Percentiles rank a stretch among this genome's conserved stretches.
Evolutionary conservation across 2,797 vertebrate genomes (phyloP).

Genomic region (Pseudochirops cupreus): DNA sequence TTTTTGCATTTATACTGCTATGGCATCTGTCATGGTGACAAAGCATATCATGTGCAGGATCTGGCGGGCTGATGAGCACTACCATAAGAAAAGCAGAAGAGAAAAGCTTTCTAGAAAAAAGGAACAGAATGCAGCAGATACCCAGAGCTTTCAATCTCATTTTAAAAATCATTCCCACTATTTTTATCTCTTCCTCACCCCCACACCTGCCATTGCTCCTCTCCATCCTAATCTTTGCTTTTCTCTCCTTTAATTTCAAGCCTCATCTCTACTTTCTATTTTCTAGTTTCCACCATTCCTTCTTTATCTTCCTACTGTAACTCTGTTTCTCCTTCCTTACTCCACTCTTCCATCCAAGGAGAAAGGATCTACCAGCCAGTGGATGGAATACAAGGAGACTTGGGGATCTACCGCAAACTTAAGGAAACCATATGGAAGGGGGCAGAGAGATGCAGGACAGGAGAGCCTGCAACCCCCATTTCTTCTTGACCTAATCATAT

Average conservation of each 20-base stretch:
- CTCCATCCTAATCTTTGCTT: too few relatives aligned
- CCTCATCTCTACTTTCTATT: not conserved
- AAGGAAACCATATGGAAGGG: not conserved
- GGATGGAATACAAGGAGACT: not conserved
- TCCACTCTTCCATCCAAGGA: not conserved
- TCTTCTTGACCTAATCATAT: not conserved
- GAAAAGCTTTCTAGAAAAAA: not conserved
- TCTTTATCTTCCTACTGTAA: not conserved
- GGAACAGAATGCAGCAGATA: not conserved
- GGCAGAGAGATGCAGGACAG: not conserved
- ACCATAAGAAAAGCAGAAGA: not conserved
- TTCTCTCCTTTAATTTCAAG: not conserved
- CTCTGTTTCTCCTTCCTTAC: not conserved
- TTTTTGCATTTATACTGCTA: not conserved
- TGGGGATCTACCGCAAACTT: not conserved
- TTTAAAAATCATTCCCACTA: not conserved
- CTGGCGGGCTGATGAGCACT: not conserved
- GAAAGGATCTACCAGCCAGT: not conserved
- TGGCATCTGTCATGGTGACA: not conserved
- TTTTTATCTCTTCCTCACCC: not conserved
- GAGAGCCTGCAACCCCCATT: not conserved
- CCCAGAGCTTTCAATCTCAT: not conserved
- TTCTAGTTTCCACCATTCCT: not conserved
- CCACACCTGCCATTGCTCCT: not conserved
- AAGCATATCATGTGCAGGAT: not conserved